These are phyloP conservation scores for Acromyrmex heyeri DNA, from an alignment of 1,140 invertebrate genomes.

Conservation along the genomic window DNA sequence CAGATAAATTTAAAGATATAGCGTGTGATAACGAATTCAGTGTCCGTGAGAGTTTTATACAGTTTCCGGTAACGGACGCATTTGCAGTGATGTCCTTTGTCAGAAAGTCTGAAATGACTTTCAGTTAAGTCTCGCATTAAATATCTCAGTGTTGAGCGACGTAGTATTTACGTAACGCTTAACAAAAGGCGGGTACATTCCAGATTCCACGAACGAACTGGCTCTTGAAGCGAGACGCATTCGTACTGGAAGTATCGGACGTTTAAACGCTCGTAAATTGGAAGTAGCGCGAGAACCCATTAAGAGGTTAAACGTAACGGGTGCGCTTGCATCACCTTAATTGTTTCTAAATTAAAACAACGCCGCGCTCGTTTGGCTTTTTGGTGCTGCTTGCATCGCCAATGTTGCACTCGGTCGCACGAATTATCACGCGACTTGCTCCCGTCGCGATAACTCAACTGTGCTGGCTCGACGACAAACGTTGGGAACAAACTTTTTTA, in stretches of 20 bases:
- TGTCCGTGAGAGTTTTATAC: not conserved
- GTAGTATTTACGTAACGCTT: not conserved
- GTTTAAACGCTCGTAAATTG: constrained; percentile 69
- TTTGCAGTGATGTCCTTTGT: not conserved
- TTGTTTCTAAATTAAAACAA: constrained; percentile 69
- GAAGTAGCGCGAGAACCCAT: constrained; percentile 61
- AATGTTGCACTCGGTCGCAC: constrained; percentile 1
- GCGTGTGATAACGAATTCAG: not conserved
- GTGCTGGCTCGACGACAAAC: constrained; percentile 1
- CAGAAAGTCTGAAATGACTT: not conserved
- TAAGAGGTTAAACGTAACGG: constrained; percentile 70
- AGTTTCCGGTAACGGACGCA: constrained; percentile 7
- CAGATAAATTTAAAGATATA: constrained; percentile 17
- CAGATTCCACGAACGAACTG: constrained; percentile 7
- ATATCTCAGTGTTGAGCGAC: not conserved
- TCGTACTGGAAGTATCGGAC: constrained; percentile 10
- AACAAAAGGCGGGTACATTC: not conserved
- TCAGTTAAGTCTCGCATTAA: constrained; percentile 11
- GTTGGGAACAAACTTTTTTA: not conserved
- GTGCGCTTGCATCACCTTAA: constrained; percentile 70
- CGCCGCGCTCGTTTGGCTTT: not conserved
- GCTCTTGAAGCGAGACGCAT: not conserved
- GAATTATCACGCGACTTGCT: constrained; percentile 23
- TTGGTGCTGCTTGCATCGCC: not conserved
- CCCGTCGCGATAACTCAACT: constrained; percentile 26